phyloP scores from a whole-genome alignment of 2,113 vertebrate genomes.

The Silurus glanis region DNA sequence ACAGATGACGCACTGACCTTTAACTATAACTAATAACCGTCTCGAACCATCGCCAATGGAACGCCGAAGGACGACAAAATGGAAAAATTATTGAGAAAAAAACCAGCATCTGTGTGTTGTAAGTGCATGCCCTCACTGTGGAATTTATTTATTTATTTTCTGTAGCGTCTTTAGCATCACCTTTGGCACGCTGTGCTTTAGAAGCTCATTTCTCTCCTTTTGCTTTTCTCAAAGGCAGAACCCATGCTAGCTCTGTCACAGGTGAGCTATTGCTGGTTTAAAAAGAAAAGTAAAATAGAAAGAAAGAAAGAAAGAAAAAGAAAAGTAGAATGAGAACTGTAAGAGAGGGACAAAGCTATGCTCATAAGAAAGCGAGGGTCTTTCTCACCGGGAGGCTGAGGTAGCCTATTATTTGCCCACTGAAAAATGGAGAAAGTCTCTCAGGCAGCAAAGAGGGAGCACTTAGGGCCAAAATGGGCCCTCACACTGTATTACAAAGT shows the following conservation, averaged over 20 bases:
- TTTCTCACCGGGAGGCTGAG: conserved; percentile 52
- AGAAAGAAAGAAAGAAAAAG: background rate
- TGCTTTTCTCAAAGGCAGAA: conserved; percentile 51
- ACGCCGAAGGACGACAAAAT: background rate
- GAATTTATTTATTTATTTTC: background rate
- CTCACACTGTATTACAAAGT: conserved; percentile 42
- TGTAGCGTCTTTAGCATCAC: conserved; percentile 40
- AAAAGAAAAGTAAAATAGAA: conserved; percentile 41
- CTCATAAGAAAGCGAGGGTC: conserved; percentile 46
- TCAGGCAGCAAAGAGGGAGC: conserved; percentile 52
- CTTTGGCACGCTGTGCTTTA: conserved; percentile 44
- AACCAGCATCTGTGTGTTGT: too few species aligned
- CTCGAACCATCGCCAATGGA: conserved; percentile 42
- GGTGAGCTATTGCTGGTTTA: conserved; percentile 51
- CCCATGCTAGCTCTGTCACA: conserved; percentile 53
- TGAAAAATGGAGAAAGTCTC: conserved; percentile 66
- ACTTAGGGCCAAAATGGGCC: conserved; percentile 47
- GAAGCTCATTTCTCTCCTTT: conserved; percentile 21
- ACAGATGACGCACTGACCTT: conserved; percentile 47
- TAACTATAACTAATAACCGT: conserved; percentile 46
- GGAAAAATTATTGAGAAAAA: too few species aligned
- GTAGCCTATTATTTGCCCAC: conserved; percentile 60
- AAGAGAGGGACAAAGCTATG: background rate
- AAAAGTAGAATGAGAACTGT: conserved; percentile 46
- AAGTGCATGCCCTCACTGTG: background rate